Evolutionary conservation across 1,140 invertebrate genomes (phyloP).

Genomic region (Brachionus sp.): DNA sequence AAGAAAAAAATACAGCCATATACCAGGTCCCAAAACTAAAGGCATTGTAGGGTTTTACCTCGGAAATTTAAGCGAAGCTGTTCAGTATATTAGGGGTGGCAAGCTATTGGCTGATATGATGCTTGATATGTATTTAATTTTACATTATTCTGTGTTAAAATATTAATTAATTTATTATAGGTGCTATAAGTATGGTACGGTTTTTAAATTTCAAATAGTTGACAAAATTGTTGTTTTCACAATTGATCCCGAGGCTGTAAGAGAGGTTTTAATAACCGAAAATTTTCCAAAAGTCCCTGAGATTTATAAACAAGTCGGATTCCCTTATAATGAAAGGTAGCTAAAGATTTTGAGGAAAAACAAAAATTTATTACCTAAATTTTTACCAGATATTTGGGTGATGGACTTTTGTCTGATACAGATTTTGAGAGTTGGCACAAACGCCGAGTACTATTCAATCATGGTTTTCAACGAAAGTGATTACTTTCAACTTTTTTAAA

Average conservation of each 20-base stretch:
- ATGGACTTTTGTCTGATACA: constrained; percentile 19
- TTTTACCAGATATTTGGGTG: constrained; percentile 14
- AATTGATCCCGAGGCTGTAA: constrained; percentile 17
- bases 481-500: background rate
- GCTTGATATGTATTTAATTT: constrained; percentile 20
- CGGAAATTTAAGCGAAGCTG: constrained; percentile 20
- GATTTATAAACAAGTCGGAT: constrained; percentile 29
- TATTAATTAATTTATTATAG: background rate
- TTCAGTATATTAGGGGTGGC: background rate
- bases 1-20: constrained; percentile 26
- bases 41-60: constrained; percentile 32
- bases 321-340: constrained; percentile 33
- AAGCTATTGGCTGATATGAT: constrained; percentile 41
- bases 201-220: constrained; percentile 40
- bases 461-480: constrained; percentile 14
- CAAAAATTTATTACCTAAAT: background rate
- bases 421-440: constrained; percentile 1
- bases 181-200: constrained; percentile 1
- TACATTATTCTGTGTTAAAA: background rate
- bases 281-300: constrained; percentile 43
- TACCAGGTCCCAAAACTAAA: constrained; percentile 37
- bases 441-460: background rate
- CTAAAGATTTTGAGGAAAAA: background rate
- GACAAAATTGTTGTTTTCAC: constrained; percentile 44
- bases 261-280: constrained; percentile 13